Evolutionary conservation across 2,888 invertebrate species (phyloP), one percentile per base, ranked within the genome.

Genomic region (Drosophila heteroneura): DNA sequence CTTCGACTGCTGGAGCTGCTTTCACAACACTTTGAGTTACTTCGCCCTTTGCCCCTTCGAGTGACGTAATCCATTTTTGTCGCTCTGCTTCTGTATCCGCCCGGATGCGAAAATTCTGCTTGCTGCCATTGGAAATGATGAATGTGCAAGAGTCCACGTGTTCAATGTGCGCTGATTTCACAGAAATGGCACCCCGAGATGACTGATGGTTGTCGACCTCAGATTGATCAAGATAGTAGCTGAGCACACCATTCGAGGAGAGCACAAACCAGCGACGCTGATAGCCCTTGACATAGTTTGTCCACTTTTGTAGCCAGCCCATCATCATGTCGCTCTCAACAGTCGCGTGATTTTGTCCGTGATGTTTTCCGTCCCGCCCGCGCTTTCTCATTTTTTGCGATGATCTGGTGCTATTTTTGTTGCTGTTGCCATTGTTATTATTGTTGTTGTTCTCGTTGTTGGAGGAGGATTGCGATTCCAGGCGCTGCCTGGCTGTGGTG

Each of bases 191-290:
- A 65, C 99, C 99, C 53, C 99, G 96, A 93, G 99, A 99, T 30
- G 57, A 9, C 28, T 39, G 57, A 37, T 57, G 33, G 99, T 98
- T 93, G 30, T 97, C 96, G 96, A 99, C 98, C 94, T 99, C 99
- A 10, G 98, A 97, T 93, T 98, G 99, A 93, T 97, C 99, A 94
- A 99, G 99, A 94, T 79, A 95, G 93, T 93, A 93, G 76, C 98
- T 98, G 91, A 99, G 95, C 90, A 97, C 95, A 93, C 98, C 98
- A 95, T 99, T 57, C 12, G 37, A 98, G 92, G 98, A 97, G 92
- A 99, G 95, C 91, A 99, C 99, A 95, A 99, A 99, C 99, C 99
- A 99, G 92, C 99, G 95, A 93, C 98, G 96, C 94, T 99, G 99
- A 94, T 99, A 99, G 91, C 99, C 98, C 94, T 99, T 99, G 76